Evolutionary conservation across 53 echinoderm and acorn worm species (phyloP).

Genomic region (Astropecten irregularis): DNA sequence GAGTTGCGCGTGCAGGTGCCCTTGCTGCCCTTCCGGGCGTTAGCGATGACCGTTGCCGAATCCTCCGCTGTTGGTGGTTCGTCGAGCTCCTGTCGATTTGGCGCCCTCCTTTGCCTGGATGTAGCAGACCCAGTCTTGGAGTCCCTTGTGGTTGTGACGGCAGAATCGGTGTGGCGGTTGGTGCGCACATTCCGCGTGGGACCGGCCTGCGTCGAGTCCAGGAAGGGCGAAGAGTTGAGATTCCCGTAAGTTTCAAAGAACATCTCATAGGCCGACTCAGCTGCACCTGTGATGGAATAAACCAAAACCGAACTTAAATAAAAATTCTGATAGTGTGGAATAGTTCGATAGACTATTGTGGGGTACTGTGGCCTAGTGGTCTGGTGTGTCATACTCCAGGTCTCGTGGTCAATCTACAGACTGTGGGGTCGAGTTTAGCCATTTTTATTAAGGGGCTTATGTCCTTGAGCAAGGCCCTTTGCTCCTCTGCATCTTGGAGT

Average conservation of each 20-base stretch:
- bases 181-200: slow-evolving; percentile 39
- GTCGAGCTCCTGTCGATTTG: not conserved
- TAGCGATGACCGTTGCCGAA: not conserved
- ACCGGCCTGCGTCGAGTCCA: slow-evolving; percentile 36
- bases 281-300: too few relatives aligned
- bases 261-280: slow-evolving; percentile 51
- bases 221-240: slow-evolving; percentile 28
- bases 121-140: not conserved
- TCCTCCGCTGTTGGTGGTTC: not conserved
- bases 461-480: too few relatives aligned
- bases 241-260: slow-evolving; percentile 65
- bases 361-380: too few relatives aligned
- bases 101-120: slow-evolving; percentile 21
- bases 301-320: too few relatives aligned
- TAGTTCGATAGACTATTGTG: too few relatives aligned
- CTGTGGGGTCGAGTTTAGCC: too few relatives aligned
- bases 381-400: too few relatives aligned
- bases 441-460: too few relatives aligned
- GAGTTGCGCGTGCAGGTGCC: slow-evolving; percentile 57
- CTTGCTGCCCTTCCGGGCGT: not conserved
- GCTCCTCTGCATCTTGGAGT: too few relatives aligned
- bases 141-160: not conserved
- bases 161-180: slow-evolving; percentile 25
- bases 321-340: too few relatives aligned
- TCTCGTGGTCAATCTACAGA: too few relatives aligned